These are phyloP conservation scores for Himalopsyche anomala DNA, from an alignment of 2,888 invertebrate species.

Conservation along the genomic window DNA sequence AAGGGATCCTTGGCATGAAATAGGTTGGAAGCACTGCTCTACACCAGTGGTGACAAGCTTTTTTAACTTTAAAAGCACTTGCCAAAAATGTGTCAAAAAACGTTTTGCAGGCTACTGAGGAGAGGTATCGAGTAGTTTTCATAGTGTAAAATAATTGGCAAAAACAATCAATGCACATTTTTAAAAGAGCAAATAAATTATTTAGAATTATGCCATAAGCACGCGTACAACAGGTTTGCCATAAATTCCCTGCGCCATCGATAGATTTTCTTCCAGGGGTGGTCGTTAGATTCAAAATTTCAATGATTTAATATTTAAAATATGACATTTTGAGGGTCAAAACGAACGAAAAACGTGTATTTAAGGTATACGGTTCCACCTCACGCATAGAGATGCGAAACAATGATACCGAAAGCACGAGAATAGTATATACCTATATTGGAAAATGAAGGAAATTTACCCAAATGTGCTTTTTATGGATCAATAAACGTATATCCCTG, in stretches of 20 bases:
- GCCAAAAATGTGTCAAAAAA: no score
- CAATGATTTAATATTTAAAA: background rate
- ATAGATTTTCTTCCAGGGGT: background rate
- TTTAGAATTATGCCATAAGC: no score
- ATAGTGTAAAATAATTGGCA: no score
- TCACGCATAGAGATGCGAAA: background rate
- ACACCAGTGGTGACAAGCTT: no score
- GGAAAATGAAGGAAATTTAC: background rate
- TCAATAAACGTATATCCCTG: background rate
- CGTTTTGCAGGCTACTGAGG: no score
- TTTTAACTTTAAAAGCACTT: no score
- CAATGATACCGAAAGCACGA: background rate
- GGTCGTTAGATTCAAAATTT: background rate
- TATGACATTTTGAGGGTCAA: background rate
- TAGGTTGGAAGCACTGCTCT: no score
- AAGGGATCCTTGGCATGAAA: no score
- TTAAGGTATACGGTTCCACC: background rate
- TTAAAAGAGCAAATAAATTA: no score
- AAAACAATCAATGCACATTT: no score
- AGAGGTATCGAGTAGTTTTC: no score
- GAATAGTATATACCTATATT: background rate
- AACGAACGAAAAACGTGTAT: background rate
- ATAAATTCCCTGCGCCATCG: background rate
- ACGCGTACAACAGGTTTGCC: no score
- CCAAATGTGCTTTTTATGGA: background rate